Evolutionary conservation across 92 coral and sea anemone species (phyloP).

Genomic region (Actinostola sp.): DNA sequence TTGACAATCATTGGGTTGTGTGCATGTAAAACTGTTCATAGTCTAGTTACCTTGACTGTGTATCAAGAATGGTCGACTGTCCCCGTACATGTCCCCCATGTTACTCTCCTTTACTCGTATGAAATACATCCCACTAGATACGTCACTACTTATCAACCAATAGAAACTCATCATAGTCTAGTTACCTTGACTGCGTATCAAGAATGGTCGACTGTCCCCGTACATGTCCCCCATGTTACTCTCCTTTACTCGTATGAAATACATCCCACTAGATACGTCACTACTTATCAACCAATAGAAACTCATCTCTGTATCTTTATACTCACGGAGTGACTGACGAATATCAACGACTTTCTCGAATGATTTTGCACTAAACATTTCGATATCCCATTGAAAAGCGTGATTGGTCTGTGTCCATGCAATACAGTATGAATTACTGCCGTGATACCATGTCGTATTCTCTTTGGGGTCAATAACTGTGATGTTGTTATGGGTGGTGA

Average conservation of each 20-base stretch:
- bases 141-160: constrained; percentile 51
- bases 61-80: constrained; percentile 59
- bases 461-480: constrained; percentile 54
- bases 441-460: constrained; percentile 51
- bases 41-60: constrained; percentile 48
- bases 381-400: constrained; percentile 72
- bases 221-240: constrained; percentile 13
- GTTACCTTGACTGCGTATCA: constrained; percentile 53
- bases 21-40: too few relatives aligned
- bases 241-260: constrained; percentile 52
- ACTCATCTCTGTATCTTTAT: constrained; percentile 55
- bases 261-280: constrained; percentile 49
- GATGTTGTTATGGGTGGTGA: constrained; percentile 7
- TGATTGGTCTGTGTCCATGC: constrained; percentile 68
- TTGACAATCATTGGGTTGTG: too few relatives aligned
- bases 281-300: constrained; percentile 55
- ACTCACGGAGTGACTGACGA: constrained; percentile 64
- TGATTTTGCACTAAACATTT: constrained; percentile 29
- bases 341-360: constrained; percentile 54
- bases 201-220: constrained; percentile 61
- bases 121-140: constrained; percentile 54
- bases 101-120: constrained; percentile 50
- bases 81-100: constrained; percentile 30
- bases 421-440: constrained; percentile 51
- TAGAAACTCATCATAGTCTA: too few relatives aligned